Evolutionary conservation across 2,888 invertebrate species (phyloP), one percentile per base, ranked within the genome.

Genomic region (Calephelis perditalis): DNA sequence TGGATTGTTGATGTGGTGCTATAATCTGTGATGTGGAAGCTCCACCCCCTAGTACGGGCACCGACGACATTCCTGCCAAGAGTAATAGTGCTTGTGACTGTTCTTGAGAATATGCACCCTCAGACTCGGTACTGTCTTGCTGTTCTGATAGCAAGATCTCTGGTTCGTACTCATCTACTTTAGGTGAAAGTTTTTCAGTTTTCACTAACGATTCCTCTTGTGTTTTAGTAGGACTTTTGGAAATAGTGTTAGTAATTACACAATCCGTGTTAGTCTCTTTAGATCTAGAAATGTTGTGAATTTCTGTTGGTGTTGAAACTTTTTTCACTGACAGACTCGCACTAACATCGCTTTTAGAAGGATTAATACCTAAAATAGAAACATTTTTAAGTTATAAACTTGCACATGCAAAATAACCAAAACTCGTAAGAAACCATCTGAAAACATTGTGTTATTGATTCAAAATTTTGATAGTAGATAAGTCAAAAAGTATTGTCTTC

Each of bases 101-200:
- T 60, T 87, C 87, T 66, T 82, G 81, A 54, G 76, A 70, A 65
- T 78, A 88, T 52, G 76, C 66, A 63, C 74, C 78, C 9, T 88
- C 88, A 6, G 82, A 76, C 58, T 89, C 87, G 7, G 73, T 76
- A 56, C 79, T 80, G 67, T 86, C 86, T 66, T 86, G 85, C 10
- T 90, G 88, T 69, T 91, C 91, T 2, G 91, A 89, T 56, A 90
- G 66, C 59, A 91, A 74, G 11, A 91, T 78, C 72, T 91, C 91
- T 26, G 91, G 91, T 67, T 91, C 91, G 74, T 90, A 86, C 26
- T 90, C 90, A 46, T 91, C 91, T 11, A 86, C 82, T 73, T 88
- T 86, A 0, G 91, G 91, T 2, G 91, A 91, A 12, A 82, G 81
- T 66, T 82, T 84, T 70, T 91, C 91, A 36, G 84, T 78, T 72